Evolutionary conservation across 2,113 vertebrate species (phyloP).

Genomic region (Mesitornis unicolor): DNA sequence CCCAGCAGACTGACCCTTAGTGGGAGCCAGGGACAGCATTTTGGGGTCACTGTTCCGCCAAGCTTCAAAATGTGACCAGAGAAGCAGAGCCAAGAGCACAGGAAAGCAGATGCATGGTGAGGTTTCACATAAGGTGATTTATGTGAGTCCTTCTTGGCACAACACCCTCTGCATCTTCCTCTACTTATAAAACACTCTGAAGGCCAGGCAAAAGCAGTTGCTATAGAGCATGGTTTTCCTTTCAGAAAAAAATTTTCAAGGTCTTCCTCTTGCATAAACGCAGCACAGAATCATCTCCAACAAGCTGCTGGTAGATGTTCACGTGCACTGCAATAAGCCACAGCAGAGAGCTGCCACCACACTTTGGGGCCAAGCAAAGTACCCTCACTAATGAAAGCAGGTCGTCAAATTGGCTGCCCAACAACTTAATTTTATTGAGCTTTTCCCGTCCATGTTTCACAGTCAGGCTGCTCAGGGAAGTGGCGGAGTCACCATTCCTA

Average conservation of each 20-base stretch:
- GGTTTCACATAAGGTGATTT: background rate
- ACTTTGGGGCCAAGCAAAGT: background rate
- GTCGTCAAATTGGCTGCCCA: background rate
- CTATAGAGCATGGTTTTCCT: background rate
- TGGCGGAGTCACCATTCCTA: too few relatives aligned
- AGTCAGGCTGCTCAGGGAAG: too few relatives aligned
- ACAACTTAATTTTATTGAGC: background rate
- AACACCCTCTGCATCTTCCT: background rate
- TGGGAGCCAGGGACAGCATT: background rate
- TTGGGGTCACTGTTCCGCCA: background rate
- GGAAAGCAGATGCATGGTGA: background rate
- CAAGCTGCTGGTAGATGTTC: background rate
- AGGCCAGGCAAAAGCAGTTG: background rate
- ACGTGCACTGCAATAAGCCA: accelerated
- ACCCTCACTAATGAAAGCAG: accelerated
- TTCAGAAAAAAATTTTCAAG: background rate
- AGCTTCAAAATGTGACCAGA: background rate
- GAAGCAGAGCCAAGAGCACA: background rate
- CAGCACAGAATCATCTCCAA: background rate
- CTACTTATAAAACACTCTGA: background rate
- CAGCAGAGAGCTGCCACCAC: background rate
- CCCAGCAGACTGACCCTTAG: background rate
- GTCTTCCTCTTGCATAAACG: background rate
- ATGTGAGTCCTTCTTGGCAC: background rate
- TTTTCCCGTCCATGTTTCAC: background rate